Evolutionary conservation across 2,113 vertebrate genomes (phyloP).

Genomic region (Lynx canadensis): DNA sequence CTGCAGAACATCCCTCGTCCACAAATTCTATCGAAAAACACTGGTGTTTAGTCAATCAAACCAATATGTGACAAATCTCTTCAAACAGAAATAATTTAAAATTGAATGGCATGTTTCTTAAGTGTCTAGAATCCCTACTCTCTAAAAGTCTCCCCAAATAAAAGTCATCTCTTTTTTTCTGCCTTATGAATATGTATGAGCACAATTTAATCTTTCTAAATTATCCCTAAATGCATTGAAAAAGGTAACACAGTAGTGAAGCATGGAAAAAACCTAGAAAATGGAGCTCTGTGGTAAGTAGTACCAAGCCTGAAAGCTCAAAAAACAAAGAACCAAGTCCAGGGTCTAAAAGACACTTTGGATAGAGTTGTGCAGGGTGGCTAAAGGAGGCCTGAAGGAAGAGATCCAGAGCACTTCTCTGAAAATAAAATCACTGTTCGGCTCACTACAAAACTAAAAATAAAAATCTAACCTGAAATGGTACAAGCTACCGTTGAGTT

Average conservation of each 20-base stretch:
- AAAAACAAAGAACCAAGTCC: neutral
- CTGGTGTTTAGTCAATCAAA: neutral
- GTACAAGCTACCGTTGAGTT: neutral
- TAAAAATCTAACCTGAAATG: neutral
- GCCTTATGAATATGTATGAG: neutral
- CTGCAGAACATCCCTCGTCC: neutral
- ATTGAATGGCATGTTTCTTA: neutral
- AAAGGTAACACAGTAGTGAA: neutral
- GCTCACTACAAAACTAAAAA: neutral
- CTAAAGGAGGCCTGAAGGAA: neutral
- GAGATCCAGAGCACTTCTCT: neutral
- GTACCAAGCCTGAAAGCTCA: neutral
- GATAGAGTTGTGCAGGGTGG: neutral
- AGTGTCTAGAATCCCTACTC: neutral
- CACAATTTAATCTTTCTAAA: conserved; percentile 27
- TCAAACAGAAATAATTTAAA: neutral
- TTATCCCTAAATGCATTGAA: neutral
- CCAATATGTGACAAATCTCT: neutral
- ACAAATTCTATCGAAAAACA: neutral
- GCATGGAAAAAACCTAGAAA: neutral
- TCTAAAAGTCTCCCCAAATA: neutral
- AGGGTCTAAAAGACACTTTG: neutral
- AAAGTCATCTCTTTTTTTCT: neutral
- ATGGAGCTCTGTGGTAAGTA: neutral
- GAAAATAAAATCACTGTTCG: neutral